A percentile compares a stretch with the other conserved stretches of the same genome.
These are phyloP conservation scores for Abrostola triplasia DNA, from an alignment of 2,888 invertebrate species.

Conservation along the genomic window DNA sequence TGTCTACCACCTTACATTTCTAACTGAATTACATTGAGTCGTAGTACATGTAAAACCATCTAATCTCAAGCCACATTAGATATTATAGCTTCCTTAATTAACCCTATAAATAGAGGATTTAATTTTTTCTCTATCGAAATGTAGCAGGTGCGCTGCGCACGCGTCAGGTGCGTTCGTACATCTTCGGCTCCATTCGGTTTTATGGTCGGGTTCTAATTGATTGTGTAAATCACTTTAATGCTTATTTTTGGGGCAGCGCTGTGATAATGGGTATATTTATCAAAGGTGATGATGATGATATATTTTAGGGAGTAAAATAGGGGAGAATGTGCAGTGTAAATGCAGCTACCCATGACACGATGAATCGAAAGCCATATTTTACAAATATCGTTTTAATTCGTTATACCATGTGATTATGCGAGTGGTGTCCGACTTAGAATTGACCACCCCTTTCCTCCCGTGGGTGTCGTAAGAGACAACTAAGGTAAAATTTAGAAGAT, in stretches of 20 bases:
- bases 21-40: slow-evolving; percentile 16
- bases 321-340: not conserved
- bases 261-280: slow-evolving; percentile 28
- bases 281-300: slow-evolving; percentile 7
- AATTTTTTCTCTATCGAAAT: slow-evolving; percentile 29
- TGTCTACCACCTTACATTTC: slow-evolving; percentile 11
- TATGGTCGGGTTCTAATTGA: slow-evolving; percentile 46
- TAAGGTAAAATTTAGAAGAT: too few species aligned
- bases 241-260: slow-evolving; percentile 25
- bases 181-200: slow-evolving; percentile 43
- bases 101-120: slow-evolving; percentile 38
- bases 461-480: too few species aligned
- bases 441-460: too few species aligned
- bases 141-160: slow-evolving; percentile 46
- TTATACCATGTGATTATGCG: too few species aligned
- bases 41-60: slow-evolving; percentile 3
- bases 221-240: slow-evolving; percentile 51
- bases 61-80: slow-evolving; percentile 19
- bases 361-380: too few species aligned
- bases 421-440: too few species aligned
- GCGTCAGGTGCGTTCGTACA: slow-evolving; percentile 45
- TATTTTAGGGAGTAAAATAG: not conserved
- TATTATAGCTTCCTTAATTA: slow-evolving; percentile 45
- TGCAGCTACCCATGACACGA: not conserved
- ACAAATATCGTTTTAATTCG: too few species aligned